Base-by-base conservation (phyloP, 2,113 vertebrate genomes). In the Isurus oxyrinchus region DNA sequence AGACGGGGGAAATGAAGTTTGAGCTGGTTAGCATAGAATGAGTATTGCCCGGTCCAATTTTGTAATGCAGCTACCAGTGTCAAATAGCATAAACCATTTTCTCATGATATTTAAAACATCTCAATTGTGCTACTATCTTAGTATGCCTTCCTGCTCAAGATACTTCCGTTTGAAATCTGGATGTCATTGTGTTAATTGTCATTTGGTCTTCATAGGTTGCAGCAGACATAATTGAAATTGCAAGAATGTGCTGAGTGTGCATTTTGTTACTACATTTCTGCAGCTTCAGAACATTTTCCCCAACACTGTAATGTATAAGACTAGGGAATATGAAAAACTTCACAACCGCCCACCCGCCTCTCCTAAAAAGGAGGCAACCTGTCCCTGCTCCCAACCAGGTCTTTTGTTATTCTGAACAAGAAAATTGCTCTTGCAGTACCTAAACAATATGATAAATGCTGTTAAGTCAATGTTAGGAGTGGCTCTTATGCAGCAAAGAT, bases 361-460 rank as follows among this genome's bases (percentile, higher is more conserved):
- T 49, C 44, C 25, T 0, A 40, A 94, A 3, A 40, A 94, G 35
- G 35, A 21, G 35, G 14, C 57, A 94, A 63, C 55, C 25, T 6
- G 61, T 3, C n/a, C 59, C 14, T 40, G 40, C 90, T 66, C 59
- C 35, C 90, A 61, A n/a, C 31, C n/a, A n/a, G 13, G 14, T 25
- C 19, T 63, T 94, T 44, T 63, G 59, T 94, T 2, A 94, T 63
- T 40, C 90, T n/a, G 8, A 40, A 59, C 90, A 94, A 40, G 90
- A 94, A 91, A 61, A 3, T 40, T 94, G n/a, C 87, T 31, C 87
- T 90, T 27, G 57, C 27, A 59, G 87, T 40, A n/a, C 21, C 90
- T 94, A 59, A 59, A 35, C 81, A 84, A 44, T 59, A 94, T 23
- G 57, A n/a, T 90, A 57, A 94, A 94, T 94, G 88, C 35, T 91